These are phyloP conservation scores for Dicentrarchus labrax DNA, from an alignment of 2,113 vertebrate species.

Conservation along the genomic window DNA sequence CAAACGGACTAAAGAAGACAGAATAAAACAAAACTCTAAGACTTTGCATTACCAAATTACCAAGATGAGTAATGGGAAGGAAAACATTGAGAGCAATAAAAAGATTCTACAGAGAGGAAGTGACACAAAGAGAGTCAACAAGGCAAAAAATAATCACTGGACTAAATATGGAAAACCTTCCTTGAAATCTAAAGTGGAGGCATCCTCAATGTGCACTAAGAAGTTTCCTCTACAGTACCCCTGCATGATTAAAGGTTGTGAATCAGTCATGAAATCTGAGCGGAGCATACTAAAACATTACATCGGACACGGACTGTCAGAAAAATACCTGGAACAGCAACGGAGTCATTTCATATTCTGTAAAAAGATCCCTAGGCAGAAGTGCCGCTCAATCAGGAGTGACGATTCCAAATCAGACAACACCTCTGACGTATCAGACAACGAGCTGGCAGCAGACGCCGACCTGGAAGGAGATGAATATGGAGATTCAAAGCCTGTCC, in stretches of 20 bases:
- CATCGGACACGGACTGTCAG: slow-evolving; percentile 93
- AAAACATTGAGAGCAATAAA: slow-evolving; percentile 86
- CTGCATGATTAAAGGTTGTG: slow-evolving; percentile 97
- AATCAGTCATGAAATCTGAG: slow-evolving; percentile 92
- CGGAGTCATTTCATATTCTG: slow-evolving; percentile 93
- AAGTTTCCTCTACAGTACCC: slow-evolving; percentile 92
- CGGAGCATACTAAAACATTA: slow-evolving; percentile 95
- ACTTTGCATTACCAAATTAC: slow-evolving; percentile 83
- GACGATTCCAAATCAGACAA: slow-evolving; percentile 83
- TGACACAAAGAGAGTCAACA: slow-evolving; percentile 66
- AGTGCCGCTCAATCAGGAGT: slow-evolving; percentile 81
- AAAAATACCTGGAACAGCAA: slow-evolving; percentile 92
- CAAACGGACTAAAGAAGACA: slow-evolving; percentile 88
- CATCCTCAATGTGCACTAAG: slow-evolving; percentile 92
- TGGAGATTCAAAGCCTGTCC: slow-evolving; percentile 71
- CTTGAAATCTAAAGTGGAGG: slow-evolving; percentile 91
- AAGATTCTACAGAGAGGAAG: slow-evolving; percentile 81
- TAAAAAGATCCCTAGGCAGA: slow-evolving; percentile 85
- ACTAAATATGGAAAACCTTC: slow-evolving; percentile 84
- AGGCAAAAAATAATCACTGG: slow-evolving; percentile 76
- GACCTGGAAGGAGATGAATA: slow-evolving; percentile 78
- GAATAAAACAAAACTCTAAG: slow-evolving; percentile 84
- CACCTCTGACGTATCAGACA: slow-evolving; percentile 78
- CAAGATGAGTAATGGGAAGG: slow-evolving; percentile 87
- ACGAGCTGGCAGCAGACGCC: slow-evolving; percentile 59